phyloP scores from a whole-genome alignment of 2,797 vertebrate species.

The Helostoma temminkii region DNA sequence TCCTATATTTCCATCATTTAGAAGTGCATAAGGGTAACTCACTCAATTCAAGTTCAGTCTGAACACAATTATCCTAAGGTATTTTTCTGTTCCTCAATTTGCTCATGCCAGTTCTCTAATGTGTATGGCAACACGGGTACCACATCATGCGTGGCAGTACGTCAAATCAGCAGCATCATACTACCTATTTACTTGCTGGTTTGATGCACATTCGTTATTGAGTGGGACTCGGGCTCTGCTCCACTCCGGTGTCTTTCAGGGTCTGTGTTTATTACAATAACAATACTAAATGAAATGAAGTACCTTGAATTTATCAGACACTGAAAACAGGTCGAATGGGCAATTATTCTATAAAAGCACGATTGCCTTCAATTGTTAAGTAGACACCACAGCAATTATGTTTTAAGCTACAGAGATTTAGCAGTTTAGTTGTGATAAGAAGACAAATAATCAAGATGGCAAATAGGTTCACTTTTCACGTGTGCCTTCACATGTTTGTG shows the following conservation, averaged over 20 bases:
- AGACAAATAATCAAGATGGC: slow-evolving; percentile 1
- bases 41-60: too few species aligned
- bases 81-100: too few species aligned
- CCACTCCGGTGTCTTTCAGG: slow-evolving; percentile 41
- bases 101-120: too few species aligned
- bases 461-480: not conserved
- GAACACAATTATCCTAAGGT: too few species aligned
- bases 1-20: too few species aligned
- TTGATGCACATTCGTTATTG: slow-evolving; percentile 45
- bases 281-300: slow-evolving; percentile 43
- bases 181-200: slow-evolving; percentile 38
- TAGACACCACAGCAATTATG: slow-evolving; percentile 24
- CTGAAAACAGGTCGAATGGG: slow-evolving; percentile 16
- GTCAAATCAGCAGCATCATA: slow-evolving; percentile 21
- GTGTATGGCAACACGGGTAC: too few species aligned
- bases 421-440: not conserved
- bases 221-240: slow-evolving; percentile 60
- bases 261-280: slow-evolving; percentile 57
- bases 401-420: slow-evolving; percentile 10
- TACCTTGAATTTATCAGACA: not conserved
- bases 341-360: slow-evolving; percentile 55
- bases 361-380: slow-evolving; percentile 48
- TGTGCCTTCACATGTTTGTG: too few species aligned
- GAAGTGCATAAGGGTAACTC: too few species aligned
- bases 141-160: slow-evolving; percentile 2